Percentiles rank a stretch among this genome's conserved stretches.
phyloP scores from a whole-genome alignment of 2,797 vertebrate species.

The Arrhamphus sclerolepis region DNA sequence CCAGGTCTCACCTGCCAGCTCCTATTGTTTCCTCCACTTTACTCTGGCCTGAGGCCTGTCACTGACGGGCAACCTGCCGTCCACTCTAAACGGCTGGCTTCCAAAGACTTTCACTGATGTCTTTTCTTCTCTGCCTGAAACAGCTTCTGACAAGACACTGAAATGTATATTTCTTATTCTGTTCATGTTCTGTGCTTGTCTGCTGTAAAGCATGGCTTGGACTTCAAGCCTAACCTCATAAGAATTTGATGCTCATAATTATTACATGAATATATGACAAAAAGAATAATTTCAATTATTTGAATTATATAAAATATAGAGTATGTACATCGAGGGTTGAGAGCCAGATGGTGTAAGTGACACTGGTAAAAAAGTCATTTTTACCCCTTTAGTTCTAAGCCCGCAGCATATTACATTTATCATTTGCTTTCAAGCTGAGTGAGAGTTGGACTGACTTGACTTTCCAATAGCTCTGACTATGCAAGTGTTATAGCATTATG shows the following conservation, averaged over 20 bases:
- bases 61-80: conserved; percentile 76
- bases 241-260: conserved; percentile 5
- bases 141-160: conserved; percentile 66
- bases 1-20: conserved; percentile 84
- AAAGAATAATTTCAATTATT: conserved; percentile 1
- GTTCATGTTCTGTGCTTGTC: conserved; percentile 40
- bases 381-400: background rate
- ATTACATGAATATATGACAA: conserved; percentile 1
- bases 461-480: conserved; percentile 20
- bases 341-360: conserved; percentile 1
- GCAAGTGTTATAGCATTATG: conserved; percentile 25
- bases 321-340: background rate
- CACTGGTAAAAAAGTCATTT: background rate
- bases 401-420: background rate
- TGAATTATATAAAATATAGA: conserved; percentile 1
- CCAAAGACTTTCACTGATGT: conserved; percentile 66
- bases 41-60: conserved; percentile 73
- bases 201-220: conserved; percentile 6
- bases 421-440: conserved; percentile 1
- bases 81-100: conserved; percentile 72
- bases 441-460: conserved; percentile 23
- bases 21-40: conserved; percentile 70
- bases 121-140: conserved; percentile 58
- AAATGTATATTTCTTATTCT: conserved; percentile 54
- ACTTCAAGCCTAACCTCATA: background rate